Base-by-base conservation (phyloP, 2,888 invertebrate genomes). In the Amorpha juglandis region DNA sequence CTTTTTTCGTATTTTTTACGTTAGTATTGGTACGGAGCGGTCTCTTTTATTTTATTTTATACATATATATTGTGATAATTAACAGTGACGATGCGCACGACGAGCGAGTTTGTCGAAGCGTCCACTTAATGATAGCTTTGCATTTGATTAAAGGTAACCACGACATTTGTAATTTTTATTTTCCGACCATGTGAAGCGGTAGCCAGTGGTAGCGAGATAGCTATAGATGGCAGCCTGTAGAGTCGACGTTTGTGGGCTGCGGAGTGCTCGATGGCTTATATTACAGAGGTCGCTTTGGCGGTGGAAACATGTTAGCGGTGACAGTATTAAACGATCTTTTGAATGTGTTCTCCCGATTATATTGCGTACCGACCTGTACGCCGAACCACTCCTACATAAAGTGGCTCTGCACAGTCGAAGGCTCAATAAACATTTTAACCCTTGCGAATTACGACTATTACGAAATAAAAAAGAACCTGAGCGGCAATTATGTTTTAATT, bases 1-100 rank as follows among this genome's bases (percentile, higher is more conserved):
- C 92, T 93, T 92, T 92, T 91, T 92, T 90, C 89, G 90, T 90
- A 89, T 92, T 92, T 92, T 92, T 92, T 91, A 90, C 89, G 84
- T 84, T 85, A 83, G 89, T 89, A 89, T 91, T 89, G 91, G 90
- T 90, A 87, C 84, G 86, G 78, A 90, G 91, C 91, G 91, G 89
- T 91, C 90, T 89, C 91, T 89, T 92, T 92, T 91, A 92, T 91
- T 92, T 90, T 86, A 90, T 87, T 87, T 83, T 85, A 86, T 83
- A 87, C 78, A 86, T 90, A 88, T 90, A 89, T 91, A 90, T 90
- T 88, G 91, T 89, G 89, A 90, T 92, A 93, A 93, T 93, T 92
- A 93, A 91, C 90, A 90, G 88, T 89, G 90, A 87, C 86, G 87
- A 90, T 88, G 91, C 87, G 86, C 91, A 87, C 90, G 87, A 88